Percentiles rank a stretch among this genome's conserved stretches.
These are phyloP conservation scores for Carassius gibelio DNA, from an alignment of 2,113 vertebrate species.

Conservation along the genomic window DNA sequence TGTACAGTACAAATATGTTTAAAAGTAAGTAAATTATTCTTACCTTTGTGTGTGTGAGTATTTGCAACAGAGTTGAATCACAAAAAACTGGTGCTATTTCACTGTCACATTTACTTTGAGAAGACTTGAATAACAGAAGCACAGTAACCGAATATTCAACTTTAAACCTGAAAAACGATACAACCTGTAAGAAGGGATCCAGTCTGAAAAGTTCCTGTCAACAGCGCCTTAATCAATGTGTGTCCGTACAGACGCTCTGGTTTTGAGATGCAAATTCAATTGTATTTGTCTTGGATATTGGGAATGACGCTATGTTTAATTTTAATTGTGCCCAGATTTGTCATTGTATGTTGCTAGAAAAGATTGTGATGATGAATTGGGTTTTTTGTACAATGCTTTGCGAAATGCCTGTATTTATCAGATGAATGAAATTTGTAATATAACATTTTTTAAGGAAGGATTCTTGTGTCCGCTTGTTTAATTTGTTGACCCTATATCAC, in stretches of 20 bases:
- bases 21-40: conserved; percentile 57
- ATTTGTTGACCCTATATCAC: neutral
- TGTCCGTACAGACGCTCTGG: conserved; percentile 11
- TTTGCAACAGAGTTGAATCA: conserved; percentile 54
- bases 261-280: conserved; percentile 46
- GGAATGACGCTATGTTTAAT: conserved; percentile 46
- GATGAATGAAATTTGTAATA: conserved; percentile 72
- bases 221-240: conserved; percentile 23
- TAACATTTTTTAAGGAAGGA: conserved; percentile 74
- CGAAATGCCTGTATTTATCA: conserved; percentile 79
- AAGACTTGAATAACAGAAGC: conserved; percentile 33
- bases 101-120: conserved; percentile 32
- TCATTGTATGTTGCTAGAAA: conserved; percentile 59
- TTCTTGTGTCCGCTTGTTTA: conserved; percentile 32
- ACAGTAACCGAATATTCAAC: neutral
- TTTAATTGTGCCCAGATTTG: conserved; percentile 53
- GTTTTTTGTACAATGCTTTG: conserved; percentile 68
- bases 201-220: conserved; percentile 1
- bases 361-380: conserved; percentile 60
- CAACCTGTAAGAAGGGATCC: conserved; percentile 13
- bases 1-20: conserved; percentile 53
- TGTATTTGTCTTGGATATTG: conserved; percentile 49
- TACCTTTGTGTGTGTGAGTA: conserved; percentile 44
- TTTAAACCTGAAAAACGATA: conserved; percentile 6
- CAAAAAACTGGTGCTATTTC: conserved; percentile 54